Evolutionary conservation across 1,140 invertebrate species (phyloP).

Genomic region (Drosophila parabipectinata): DNA sequence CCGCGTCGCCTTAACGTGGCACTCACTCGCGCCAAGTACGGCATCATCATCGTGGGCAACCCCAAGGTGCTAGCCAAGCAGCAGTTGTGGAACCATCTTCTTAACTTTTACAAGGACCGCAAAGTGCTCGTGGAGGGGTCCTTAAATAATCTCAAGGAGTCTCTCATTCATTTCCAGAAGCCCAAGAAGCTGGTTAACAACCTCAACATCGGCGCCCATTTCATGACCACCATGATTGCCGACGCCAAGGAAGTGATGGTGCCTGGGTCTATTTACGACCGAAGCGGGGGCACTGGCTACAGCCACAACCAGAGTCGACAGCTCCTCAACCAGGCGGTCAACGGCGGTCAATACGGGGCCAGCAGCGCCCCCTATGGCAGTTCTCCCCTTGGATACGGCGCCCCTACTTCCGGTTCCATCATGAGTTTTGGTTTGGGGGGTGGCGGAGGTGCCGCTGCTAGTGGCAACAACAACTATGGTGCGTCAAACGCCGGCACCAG

Average conservation of each 20-base stretch:
- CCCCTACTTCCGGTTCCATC: conserved; percentile 58
- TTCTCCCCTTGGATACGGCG: background rate
- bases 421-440: conserved; percentile 61
- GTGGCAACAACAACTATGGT: background rate
- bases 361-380: conserved; percentile 17
- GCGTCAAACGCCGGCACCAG: conserved; percentile 4
- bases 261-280: conserved; percentile 92
- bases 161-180: conserved; percentile 98
- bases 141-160: conserved; percentile 98
- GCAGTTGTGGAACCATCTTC: conserved; percentile 98
- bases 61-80: conserved; percentile 99
- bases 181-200: conserved; percentile 97
- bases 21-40: conserved; percentile 98
- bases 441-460: conserved; percentile 28
- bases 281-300: conserved; percentile 41
- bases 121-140: conserved; percentile 99
- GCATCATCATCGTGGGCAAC: conserved; percentile 99
- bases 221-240: conserved; percentile 98
- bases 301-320: conserved; percentile 84
- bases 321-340: conserved; percentile 51
- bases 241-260: conserved; percentile 95
- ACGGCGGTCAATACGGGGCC: conserved; percentile 23
- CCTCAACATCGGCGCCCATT: conserved; percentile 97
- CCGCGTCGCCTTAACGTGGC: conserved; percentile 99
- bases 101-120: conserved; percentile 99